Evolutionary conservation across 2,888 invertebrate species (phyloP), one percentile per base, ranked within the genome.

Genomic region (Deladenus siricidicola): DNA sequence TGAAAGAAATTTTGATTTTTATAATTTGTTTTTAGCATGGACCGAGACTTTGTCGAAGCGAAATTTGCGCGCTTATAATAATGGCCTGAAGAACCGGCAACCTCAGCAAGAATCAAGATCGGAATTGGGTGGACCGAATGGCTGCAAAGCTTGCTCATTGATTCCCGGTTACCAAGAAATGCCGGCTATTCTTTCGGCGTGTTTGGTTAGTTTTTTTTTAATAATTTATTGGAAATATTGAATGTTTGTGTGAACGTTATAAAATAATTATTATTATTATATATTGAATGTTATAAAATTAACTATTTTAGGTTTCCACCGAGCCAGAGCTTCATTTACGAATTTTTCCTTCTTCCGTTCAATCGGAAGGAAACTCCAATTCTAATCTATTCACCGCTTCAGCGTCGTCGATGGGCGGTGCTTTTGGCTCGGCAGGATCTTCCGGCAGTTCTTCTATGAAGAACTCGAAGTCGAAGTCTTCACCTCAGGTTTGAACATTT

Each of bases 121-220:
- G 39, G 73, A 72, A 56, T 48, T 26, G 19, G 64, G 44, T 23
- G 42, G 23, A 17, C 23, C 44, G 26, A 57, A 52, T 57, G 56
- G 26, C 19, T 66, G 65, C 34, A 44, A 24, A 17, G 23, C 60
- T 17, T 65, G 65, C 28, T 28, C 64, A 17, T 21, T 50, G 24
- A 28, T 56, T 17, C 62, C 58, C 21, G 60, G 74, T 88, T 87
- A 87, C 81, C 84, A 84, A 65, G 88, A 88, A 67, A 87, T 86
- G 67, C 94, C 96, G 0, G 88, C 89, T 80, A 89, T 99, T 71
- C 84, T 96, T 69, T 92, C 92, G 70, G 98, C 96, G n/a, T 98
- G 98, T 81, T 85, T 98, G 58, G 91, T 96, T 48, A 92, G 92
- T 34, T 34, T 34, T n/a, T n/a, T n/a, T n/a, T n/a, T n/a, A n/a